Conservation (phyloP, 1,140 invertebrate genomes). For the Heliconius congener region DNA sequence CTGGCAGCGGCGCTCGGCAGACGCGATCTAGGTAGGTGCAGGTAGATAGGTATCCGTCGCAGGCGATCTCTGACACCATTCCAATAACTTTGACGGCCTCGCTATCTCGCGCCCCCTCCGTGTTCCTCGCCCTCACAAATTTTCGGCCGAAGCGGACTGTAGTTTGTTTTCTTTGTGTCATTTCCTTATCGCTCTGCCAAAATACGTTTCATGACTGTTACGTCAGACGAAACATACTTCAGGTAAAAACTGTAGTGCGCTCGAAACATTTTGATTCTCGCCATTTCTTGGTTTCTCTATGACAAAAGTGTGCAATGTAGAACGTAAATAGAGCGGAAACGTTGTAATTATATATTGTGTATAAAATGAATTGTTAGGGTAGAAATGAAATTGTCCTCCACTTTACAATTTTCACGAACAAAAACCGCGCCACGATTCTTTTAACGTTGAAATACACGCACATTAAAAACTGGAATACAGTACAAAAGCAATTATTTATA, state of each 20-base stretch:
- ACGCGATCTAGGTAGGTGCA: conserved; percentile 49
- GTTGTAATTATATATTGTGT: conserved; percentile 40
- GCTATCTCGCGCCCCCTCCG: conserved; percentile 51
- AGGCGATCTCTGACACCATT: conserved; percentile 71
- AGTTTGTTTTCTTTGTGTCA: conserved; percentile 80
- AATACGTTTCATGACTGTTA: conserved; percentile 78
- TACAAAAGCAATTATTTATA: conserved; percentile 74
- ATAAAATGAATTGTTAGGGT: conserved; percentile 45
- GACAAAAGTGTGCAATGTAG: conserved; percentile 31
- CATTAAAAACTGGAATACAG: conserved; percentile 56
- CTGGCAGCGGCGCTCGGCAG: conserved; percentile 50
- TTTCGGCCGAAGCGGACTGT: conserved; percentile 69
- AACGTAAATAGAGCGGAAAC: conserved; percentile 41
- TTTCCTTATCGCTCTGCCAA: conserved; percentile 80
- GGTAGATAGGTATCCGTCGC: conserved; percentile 65
- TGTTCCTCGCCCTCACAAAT: conserved; percentile 61
- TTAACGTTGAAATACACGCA: conserved; percentile 57
- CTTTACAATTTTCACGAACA: conserved; percentile 55
- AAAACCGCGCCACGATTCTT: conserved; percentile 55
- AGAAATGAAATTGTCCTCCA: conserved; percentile 47
- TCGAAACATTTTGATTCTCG: conserved; percentile 54
- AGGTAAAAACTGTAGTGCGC: conserved; percentile 64
- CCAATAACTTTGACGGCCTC: conserved; percentile 72
- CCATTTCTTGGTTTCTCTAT: conserved; percentile 30
- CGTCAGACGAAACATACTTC: conserved; percentile 71